Evolutionary conservation across 2,888 invertebrate genomes (phyloP).

Genomic region (Mamestra brassicae): DNA sequence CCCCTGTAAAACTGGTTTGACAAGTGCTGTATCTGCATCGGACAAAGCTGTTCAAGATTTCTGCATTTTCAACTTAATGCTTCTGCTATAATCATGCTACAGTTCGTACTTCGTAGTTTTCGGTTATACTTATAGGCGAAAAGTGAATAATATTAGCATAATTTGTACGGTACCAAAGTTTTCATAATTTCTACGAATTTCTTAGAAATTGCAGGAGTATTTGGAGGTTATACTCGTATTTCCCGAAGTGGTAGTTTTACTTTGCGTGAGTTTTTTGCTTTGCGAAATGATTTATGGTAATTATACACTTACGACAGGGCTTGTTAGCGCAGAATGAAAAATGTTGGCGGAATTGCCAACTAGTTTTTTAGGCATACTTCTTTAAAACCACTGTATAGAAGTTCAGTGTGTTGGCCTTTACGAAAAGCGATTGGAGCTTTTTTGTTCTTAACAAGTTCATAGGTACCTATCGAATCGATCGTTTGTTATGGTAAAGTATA

Average conservation of each 20-base stretch:
- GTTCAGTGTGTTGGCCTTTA: no score
- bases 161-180: conserved; percentile 18
- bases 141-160: conserved; percentile 32
- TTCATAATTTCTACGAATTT: conserved; percentile 28
- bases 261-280: conserved; percentile 28
- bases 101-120: background rate
- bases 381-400: background rate
- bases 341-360: background rate
- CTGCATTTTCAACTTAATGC: conserved; percentile 8
- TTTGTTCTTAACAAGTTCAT: no score
- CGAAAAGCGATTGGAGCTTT: no score
- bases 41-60: background rate
- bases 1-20: background rate
- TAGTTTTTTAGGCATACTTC: conserved; percentile 16
- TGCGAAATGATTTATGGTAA: conserved; percentile 31
- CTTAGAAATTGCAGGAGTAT: background rate
- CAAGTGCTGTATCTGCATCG: background rate
- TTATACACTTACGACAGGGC: conserved; percentile 32
- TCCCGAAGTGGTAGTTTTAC: background rate
- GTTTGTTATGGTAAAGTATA: no score
- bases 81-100: background rate
- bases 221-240: conserved; percentile 12
- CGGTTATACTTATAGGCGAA: conserved; percentile 9
- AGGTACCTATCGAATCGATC: no score
- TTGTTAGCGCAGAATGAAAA: conserved; percentile 21